phyloP scores from a whole-genome alignment of 2,113 vertebrate species.

The Chloropsis cyanopogon region DNA sequence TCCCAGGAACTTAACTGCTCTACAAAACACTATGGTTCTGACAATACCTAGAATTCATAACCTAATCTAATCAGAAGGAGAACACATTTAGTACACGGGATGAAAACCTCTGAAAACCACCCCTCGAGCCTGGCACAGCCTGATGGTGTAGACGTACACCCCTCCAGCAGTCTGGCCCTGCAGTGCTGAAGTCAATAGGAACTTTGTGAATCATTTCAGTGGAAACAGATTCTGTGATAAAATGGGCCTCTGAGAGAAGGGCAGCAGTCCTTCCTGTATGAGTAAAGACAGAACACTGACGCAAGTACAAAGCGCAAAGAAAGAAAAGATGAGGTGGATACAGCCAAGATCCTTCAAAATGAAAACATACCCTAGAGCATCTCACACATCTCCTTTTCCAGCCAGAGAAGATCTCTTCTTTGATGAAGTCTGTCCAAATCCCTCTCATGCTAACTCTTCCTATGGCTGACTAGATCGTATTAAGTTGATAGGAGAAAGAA shows the following conservation, averaged over 20 bases:
- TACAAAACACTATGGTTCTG: background rate
- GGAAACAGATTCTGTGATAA: background rate
- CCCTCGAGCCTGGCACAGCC: accelerated
- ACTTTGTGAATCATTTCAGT: background rate
- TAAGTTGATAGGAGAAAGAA: background rate
- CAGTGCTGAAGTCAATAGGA: background rate
- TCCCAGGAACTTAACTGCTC: background rate
- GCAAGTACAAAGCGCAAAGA: background rate
- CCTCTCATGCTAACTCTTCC: background rate
- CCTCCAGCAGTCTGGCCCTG: background rate
- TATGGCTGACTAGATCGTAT: background rate
- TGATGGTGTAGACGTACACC: background rate
- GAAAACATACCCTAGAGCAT: background rate
- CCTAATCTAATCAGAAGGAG: background rate
- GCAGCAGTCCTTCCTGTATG: background rate
- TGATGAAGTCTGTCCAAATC: background rate
- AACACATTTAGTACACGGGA: background rate
- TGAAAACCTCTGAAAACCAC: background rate
- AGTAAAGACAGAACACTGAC: background rate
- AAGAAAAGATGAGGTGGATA: background rate
- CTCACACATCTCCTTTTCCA: background rate
- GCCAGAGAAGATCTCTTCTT: background rate
- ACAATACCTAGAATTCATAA: background rate
- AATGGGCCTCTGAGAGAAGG: background rate
- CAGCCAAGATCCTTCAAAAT: background rate